These are phyloP conservation scores for Varanus salvator DNA, from an alignment of 2,113 vertebrate species.

Conservation along the genomic window DNA sequence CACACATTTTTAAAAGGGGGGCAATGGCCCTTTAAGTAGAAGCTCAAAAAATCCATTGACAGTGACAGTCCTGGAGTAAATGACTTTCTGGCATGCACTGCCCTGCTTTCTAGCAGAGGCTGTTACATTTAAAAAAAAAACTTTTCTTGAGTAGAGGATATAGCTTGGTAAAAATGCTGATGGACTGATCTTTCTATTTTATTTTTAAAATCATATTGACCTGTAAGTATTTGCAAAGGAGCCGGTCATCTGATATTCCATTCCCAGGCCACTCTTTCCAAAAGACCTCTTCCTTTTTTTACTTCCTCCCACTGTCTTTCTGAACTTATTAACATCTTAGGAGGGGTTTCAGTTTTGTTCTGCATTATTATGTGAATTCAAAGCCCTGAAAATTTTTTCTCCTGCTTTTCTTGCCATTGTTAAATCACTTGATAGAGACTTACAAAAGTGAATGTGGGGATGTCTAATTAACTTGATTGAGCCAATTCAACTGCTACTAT, in stretches of 20 bases:
- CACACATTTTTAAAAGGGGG: constrained; percentile 29
- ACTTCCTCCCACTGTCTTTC: background rate
- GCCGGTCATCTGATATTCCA: background rate
- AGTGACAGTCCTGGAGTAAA: constrained; percentile 33
- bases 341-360: background rate
- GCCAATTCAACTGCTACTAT: background rate
- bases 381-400: constrained; percentile 10
- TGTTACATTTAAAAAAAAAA: constrained; percentile 32
- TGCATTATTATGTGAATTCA: constrained; percentile 18
- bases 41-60: constrained; percentile 15
- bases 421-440: constrained; percentile 26
- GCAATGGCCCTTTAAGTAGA: constrained; percentile 33
- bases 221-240: constrained; percentile 4
- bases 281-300: constrained; percentile 17
- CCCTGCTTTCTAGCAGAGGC: constrained; percentile 52
- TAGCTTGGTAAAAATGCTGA: constrained; percentile 28
- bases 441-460: background rate
- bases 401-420: background rate
- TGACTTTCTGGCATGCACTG: background rate
- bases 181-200: constrained; percentile 25
- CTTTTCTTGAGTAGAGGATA: constrained; percentile 2
- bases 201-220: constrained; percentile 4
- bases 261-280: background rate
- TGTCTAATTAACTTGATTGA: background rate
- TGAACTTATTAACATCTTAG: background rate